Percentiles rank a stretch among this genome's conserved stretches.
Conservation (phyloP, 2,888 invertebrate species). For the Pristionchus mayeri region DNA sequence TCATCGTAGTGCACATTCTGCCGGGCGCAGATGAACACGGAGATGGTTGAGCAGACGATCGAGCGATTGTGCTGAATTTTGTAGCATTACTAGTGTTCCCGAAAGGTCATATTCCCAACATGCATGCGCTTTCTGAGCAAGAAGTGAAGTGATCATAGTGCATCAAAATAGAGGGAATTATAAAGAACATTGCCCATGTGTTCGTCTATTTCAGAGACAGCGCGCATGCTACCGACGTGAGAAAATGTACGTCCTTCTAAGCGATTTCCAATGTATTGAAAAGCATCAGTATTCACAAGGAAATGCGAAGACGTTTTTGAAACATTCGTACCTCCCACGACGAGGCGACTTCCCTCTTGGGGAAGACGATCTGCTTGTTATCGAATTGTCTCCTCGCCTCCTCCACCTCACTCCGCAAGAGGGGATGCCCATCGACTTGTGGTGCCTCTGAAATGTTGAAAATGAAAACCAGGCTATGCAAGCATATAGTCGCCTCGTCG, state of each 20-base stretch:
- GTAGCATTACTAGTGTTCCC: no score
- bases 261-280: no score
- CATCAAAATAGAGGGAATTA: neutral
- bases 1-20: neutral
- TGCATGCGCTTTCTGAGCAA: no score
- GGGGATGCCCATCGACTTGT: neutral
- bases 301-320: neutral
- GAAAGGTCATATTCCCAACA: no score
- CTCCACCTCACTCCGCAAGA: neutral
- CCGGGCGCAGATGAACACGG: neutral
- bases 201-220: neutral
- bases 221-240: no score
- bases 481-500: no score
- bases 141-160: neutral
- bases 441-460: no score
- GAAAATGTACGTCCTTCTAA: no score
- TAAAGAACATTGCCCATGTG: neutral
- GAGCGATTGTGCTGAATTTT: conserved; percentile 6
- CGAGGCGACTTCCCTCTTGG: neutral
- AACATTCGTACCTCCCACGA: neutral
- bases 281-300: no score
- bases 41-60: neutral
- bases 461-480: no score
- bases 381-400: neutral
- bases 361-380: neutral